These are phyloP conservation scores for Eolophus roseicapilla DNA, from an alignment of 2,113 vertebrate genomes.

Conservation along the genomic window DNA sequence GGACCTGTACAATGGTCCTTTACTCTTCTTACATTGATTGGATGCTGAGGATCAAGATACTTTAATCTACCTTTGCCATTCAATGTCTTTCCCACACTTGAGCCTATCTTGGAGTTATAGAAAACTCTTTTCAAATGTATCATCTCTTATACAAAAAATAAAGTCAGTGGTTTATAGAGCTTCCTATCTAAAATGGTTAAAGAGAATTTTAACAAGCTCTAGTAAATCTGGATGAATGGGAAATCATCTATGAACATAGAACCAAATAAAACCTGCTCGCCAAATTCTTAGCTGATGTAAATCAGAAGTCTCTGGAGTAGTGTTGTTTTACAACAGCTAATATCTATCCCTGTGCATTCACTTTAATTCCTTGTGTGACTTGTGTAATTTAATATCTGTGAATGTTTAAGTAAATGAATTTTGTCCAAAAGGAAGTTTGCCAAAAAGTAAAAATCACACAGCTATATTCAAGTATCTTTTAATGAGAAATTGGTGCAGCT, in stretches of 20 bases:
- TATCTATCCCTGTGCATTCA: constrained; percentile 9
- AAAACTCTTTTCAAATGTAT: neutral
- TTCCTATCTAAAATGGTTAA: constrained; percentile 28
- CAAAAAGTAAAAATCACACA: constrained; percentile 18
- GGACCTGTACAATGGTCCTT: neutral
- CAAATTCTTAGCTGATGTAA: constrained; percentile 59
- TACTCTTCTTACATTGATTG: neutral
- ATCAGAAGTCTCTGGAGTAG: constrained; percentile 58
- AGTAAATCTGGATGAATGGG: constrained; percentile 51
- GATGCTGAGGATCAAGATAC: neutral
- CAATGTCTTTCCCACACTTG: neutral
- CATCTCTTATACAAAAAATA: neutral
- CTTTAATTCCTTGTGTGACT: constrained; percentile 51
- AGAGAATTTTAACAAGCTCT: constrained; percentile 34
- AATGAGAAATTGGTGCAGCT: constrained; percentile 16
- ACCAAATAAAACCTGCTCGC: constrained; percentile 41
- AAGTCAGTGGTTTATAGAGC: neutral
- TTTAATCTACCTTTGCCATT: neutral
- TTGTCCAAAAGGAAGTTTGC: constrained; percentile 25
- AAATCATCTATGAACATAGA: constrained; percentile 48
- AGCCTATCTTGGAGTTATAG: neutral
- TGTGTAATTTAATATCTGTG: constrained; percentile 46
- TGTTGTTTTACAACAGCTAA: constrained; percentile 46
- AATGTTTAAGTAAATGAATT: constrained; percentile 35
- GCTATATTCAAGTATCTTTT: constrained; percentile 26